A percentile compares a stretch with the other conserved stretches of the same genome.
These are phyloP conservation scores for Enhydra lutris DNA, from an alignment of 2,113 vertebrate species.

Conservation along the genomic window DNA sequence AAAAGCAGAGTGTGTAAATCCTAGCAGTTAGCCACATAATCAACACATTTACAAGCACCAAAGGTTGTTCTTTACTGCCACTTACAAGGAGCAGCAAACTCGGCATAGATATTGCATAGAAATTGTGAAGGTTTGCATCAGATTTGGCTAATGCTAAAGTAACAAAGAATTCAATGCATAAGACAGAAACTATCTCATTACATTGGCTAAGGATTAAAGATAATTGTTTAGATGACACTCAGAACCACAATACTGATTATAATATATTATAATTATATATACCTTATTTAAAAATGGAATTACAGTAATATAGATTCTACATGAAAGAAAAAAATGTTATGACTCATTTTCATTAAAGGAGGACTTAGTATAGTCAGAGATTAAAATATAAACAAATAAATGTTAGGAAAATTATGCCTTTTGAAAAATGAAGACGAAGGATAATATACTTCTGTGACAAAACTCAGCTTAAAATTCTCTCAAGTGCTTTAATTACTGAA, in stretches of 20 bases:
- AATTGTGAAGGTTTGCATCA: background rate
- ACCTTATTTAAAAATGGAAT: background rate
- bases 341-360: background rate
- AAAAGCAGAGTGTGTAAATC: conserved; percentile 51
- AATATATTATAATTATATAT: no score
- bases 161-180: background rate
- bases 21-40: conserved; percentile 33
- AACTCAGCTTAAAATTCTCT: background rate
- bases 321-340: background rate
- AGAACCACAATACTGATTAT: background rate
- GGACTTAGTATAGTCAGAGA: background rate
- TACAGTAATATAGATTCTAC: background rate
- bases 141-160: background rate
- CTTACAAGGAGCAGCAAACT: background rate
- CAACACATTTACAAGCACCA: conserved; percentile 56
- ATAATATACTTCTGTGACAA: background rate
- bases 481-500: background rate
- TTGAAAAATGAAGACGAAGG: background rate
- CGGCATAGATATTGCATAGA: background rate
- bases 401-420: background rate
- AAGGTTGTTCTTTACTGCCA: conserved; percentile 52
- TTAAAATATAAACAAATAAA: background rate
- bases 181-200: background rate
- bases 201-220: background rate
- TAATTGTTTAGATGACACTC: background rate